Evolutionary conservation across 2,797 vertebrate genomes (phyloP).

Genomic region (Eidolon dupreanum): DNA sequence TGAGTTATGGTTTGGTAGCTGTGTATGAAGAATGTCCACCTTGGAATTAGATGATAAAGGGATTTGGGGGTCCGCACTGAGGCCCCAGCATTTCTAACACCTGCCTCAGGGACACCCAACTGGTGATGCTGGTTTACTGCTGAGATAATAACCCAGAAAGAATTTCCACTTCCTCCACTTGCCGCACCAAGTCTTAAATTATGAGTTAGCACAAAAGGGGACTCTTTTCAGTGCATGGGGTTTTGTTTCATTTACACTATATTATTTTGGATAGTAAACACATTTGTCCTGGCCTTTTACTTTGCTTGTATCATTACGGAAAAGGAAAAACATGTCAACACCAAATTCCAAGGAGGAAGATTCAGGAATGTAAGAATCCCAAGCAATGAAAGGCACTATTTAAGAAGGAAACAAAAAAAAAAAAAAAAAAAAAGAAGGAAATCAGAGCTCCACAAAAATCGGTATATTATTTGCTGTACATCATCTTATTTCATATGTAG

Average conservation of each 20-base stretch:
- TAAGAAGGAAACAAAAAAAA: not conserved
- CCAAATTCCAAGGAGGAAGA: conserved; percentile 46
- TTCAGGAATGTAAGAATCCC: conserved; percentile 3
- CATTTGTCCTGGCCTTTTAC: conserved; percentile 44
- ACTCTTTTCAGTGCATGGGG: not conserved
- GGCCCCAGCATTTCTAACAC: conserved; percentile 23
- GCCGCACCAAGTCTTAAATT: conserved; percentile 54
- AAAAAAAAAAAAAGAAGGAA: not conserved
- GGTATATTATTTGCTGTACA: not conserved
- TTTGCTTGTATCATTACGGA: conserved; percentile 23
- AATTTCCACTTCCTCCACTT: conserved; percentile 50
- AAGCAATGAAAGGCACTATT: conserved; percentile 49
- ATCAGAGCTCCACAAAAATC: conserved; percentile 34
- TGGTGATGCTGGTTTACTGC: conserved; percentile 65
- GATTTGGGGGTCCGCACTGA: not conserved
- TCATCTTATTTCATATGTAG: conserved; percentile 46
- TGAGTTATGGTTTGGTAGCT: not conserved
- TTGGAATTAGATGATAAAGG: not conserved
- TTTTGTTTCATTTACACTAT: conserved; percentile 37
- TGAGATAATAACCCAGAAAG: conserved; percentile 60
- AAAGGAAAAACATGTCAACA: not conserved
- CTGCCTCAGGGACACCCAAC: not conserved
- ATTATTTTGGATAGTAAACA: conserved; percentile 58
- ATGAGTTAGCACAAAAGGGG: not conserved
- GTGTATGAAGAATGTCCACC: not conserved